Conservation (phyloP, 1,140 invertebrate species). For the Thereuonema tuberculata region DNA sequence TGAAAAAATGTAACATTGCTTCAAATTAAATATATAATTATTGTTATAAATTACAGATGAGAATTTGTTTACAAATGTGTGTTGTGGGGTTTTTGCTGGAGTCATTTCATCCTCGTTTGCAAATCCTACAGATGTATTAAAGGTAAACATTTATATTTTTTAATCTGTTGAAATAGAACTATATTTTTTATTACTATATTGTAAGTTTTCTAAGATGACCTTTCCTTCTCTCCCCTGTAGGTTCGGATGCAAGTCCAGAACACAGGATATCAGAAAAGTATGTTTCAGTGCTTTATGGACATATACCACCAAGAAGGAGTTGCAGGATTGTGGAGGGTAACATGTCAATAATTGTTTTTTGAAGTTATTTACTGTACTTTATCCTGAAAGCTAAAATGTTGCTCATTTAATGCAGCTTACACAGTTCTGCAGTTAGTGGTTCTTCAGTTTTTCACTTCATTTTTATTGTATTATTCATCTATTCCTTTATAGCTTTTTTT, state of each 20-base stretch:
- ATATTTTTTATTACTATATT: too few species aligned
- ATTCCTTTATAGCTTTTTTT: too few species aligned
- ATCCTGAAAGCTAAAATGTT: too few species aligned
- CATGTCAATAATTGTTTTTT: constrained; percentile 22
- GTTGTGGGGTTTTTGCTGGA: constrained; percentile 69
- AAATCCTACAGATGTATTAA: constrained; percentile 96
- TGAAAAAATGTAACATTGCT: too few species aligned
- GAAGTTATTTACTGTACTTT: background rate
- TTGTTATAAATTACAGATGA: constrained; percentile 47
- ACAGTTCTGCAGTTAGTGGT: too few species aligned
- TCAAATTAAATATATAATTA: too few species aligned
- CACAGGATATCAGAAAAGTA: constrained; percentile 31
- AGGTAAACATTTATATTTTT: constrained; percentile 58
- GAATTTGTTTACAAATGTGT: constrained; percentile 60
- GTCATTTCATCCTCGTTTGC: constrained; percentile 87
- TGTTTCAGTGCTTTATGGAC: constrained; percentile 59
- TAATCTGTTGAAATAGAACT: background rate
- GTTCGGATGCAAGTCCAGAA: constrained; percentile 44
- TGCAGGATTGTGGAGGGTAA: constrained; percentile 70
- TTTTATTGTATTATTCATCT: background rate
- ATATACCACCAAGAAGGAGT: constrained; percentile 67
- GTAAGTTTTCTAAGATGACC: too few species aligned
- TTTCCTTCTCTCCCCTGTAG: constrained; percentile 15
- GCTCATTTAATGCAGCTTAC: too few species aligned
- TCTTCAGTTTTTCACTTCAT: background rate